Conservation (phyloP, 2,888 invertebrate species). For the Patella pellucida region DNA sequence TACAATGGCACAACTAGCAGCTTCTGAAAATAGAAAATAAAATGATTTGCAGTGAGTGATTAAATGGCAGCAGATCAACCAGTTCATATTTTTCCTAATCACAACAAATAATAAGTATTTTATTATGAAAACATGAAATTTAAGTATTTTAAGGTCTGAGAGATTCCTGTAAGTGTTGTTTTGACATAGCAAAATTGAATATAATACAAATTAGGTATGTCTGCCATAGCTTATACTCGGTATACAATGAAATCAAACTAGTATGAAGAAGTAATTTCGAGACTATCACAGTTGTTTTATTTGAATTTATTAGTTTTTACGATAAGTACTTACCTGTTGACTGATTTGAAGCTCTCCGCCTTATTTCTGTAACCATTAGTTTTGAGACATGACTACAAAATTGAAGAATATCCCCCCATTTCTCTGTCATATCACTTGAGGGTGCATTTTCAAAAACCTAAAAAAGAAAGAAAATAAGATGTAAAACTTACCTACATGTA, state of each 20-base stretch:
- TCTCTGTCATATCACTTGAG: conserved; percentile 95
- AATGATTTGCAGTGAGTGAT: too few relatives aligned
- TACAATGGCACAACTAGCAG: conserved; percentile 96
- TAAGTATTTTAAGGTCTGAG: too few relatives aligned
- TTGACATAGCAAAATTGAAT: too few relatives aligned
- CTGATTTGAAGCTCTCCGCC: conserved; percentile 94
- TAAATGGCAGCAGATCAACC: too few relatives aligned
- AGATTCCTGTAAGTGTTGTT: too few relatives aligned
- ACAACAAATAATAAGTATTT: too few relatives aligned
- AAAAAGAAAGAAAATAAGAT: conserved; percentile 51
- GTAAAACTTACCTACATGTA: background rate
- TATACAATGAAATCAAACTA: too few relatives aligned
- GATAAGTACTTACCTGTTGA: conserved; percentile 73
- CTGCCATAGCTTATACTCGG: too few relatives aligned
- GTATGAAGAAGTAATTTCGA: too few relatives aligned
- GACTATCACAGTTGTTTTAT: background rate
- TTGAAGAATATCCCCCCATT: conserved; percentile 95
- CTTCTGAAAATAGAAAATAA: conserved; percentile 77
- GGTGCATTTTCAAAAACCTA: conserved; percentile 94
- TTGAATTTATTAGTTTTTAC: background rate
- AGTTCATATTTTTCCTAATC: too few relatives aligned
- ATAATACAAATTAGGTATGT: background rate
- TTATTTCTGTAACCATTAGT: conserved; percentile 96
- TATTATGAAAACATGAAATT: too few relatives aligned
- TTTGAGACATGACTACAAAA: conserved; percentile 95